Evolutionary conservation across 2,888 invertebrate species (phyloP).

Genomic region (Andrena haemorrhoa): DNA sequence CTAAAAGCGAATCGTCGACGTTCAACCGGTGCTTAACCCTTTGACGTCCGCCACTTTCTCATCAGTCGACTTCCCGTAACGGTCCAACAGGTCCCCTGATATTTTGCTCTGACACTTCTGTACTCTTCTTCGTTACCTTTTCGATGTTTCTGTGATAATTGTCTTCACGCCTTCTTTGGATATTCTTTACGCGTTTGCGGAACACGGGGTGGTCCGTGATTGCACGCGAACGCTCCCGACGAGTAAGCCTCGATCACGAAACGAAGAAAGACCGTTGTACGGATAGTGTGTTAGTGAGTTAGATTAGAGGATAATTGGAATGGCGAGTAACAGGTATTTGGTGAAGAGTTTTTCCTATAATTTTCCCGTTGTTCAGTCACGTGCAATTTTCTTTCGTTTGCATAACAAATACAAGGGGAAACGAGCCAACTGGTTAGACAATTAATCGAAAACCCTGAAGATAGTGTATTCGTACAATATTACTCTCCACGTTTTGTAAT

Average conservation of each 20-base stretch:
- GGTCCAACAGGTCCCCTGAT: not conserved
- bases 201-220: not conserved
- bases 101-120: not conserved
- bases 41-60: constrained; percentile 33
- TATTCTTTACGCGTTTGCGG: not conserved
- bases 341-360: too few species aligned
- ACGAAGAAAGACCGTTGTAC: not conserved
- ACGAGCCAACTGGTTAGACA: too few species aligned
- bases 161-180: not conserved
- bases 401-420: too few species aligned
- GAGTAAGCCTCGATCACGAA: not conserved
- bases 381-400: too few species aligned
- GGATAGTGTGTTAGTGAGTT: not conserved
- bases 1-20: constrained; percentile 50
- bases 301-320: too few species aligned
- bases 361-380: too few species aligned
- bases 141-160: not conserved
- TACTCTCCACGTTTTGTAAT: not conserved
- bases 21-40: constrained; percentile 52
- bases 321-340: too few species aligned
- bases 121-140: not conserved
- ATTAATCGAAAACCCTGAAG: not conserved
- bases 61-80: not conserved
- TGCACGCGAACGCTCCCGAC: not conserved
- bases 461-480: not conserved